phyloP scores from a whole-genome alignment of 2,113 vertebrate genomes.

The Carassius carassius region DNA sequence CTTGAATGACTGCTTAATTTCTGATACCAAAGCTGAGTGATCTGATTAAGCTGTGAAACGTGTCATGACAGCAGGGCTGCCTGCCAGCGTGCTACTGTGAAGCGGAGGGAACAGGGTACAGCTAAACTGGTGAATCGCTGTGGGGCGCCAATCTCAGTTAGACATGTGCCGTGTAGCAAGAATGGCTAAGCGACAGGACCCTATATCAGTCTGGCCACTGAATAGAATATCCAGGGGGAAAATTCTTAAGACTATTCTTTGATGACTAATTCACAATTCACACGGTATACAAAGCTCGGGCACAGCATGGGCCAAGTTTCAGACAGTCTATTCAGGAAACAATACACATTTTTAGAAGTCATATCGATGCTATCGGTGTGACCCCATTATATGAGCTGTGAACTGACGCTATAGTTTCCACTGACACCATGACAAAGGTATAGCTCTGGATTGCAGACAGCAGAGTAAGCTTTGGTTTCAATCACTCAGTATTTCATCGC shows the following conservation, averaged over 20 bases:
- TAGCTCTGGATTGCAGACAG: conserved; percentile 6
- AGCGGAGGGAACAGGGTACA: conserved; percentile 21
- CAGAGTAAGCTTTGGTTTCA: conserved; percentile 38
- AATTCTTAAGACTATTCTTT: conserved; percentile 14
- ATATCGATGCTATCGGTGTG: conserved; percentile 13
- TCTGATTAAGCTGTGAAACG: conserved; percentile 59
- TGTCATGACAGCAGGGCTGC: conserved; percentile 54
- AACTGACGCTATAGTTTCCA: conserved; percentile 27
- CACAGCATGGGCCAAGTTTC: conserved; percentile 22
- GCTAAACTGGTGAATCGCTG: conserved; percentile 39
- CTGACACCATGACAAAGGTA: conserved; percentile 19
- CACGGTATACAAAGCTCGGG: conserved; percentile 2
- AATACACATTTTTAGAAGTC: conserved; percentile 2
- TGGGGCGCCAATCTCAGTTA: not conserved
- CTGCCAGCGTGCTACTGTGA: conserved; percentile 35
- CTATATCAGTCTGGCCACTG: not conserved
- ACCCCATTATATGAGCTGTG: conserved; percentile 18
- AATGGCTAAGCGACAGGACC: not conserved
- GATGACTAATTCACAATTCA: conserved; percentile 9
- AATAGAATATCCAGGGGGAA: conserved; percentile 15
- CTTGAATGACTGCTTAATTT: conserved; percentile 71
- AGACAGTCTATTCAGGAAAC: conserved; percentile 13
- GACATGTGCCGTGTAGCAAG: not conserved
- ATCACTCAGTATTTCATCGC: conserved; percentile 33
- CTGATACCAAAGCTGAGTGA: conserved; percentile 60